Evolutionary conservation across 2,797 vertebrate genomes (phyloP), one percentile per base, ranked within the genome.

Genomic region (Ptychadena robeensis): DNA sequence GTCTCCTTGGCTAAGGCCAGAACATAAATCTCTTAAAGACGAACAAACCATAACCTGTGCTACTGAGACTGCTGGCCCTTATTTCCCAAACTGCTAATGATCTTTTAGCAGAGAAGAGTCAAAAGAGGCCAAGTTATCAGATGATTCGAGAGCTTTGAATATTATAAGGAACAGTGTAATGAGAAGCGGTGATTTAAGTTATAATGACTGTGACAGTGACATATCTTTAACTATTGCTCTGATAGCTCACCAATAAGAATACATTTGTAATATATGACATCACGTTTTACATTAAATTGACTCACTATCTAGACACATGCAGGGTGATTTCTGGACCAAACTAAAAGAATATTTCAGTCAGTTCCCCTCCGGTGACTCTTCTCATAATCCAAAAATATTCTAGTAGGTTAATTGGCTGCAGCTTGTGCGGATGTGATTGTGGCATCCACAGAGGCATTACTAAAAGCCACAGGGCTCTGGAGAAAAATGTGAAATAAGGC

Each of bases 21-120:
- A 88, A 91, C 89, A 93, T 93, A 92, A 93, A 93, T 93, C 92
- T 93, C 93, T 92, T 92, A 91, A 93, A 95, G 92, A 92, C 88
- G 90, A 90, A 93, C 14, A 69, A 88, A 75, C 89, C 91, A 90
- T 89, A 89, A 88, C 88, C 89, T 76, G 89, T 72, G 76, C 88
- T 88, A 87, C 88, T 86, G 65, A 88, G 88, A 76, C 34, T 59
- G 87, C 82, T 88, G 87, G 81, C 89, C 89, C 89, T 92, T 87
- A 88, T 93, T 92, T 93, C 91, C 92, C 91, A 88, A 89, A 83
- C 90, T 91, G 90, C 89, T 92, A 91, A 92, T 92, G 92, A 93
- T 90, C 91, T 90, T 87, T 90, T 90, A 89, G 88, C 88, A 87
- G 89, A 89, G 89, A 86, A 89, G 89, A 89, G 84, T 88, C 90